Percentiles rank a stretch among this genome's conserved stretches.
These are phyloP conservation scores for Chymomyza costata DNA, from an alignment of 1,140 invertebrate genomes.

Conservation along the genomic window DNA sequence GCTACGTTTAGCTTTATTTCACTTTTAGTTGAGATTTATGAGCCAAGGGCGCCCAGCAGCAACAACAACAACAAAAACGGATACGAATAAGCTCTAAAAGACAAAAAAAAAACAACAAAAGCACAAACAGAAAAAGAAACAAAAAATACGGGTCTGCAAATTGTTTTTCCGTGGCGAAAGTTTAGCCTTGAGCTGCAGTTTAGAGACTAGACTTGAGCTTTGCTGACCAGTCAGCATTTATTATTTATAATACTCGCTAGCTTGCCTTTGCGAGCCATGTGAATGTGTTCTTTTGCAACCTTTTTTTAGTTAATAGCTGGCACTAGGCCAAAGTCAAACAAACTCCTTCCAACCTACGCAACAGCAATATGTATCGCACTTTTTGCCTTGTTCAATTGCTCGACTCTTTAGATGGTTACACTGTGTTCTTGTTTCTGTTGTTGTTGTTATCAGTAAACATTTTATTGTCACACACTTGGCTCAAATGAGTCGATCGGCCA, in stretches of 20 bases:
- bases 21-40: constrained; percentile 70
- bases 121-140: constrained; percentile 7
- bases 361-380: constrained; percentile 42
- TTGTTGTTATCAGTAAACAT: constrained; percentile 67
- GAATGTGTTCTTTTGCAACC: constrained; percentile 51
- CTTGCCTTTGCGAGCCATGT: constrained; percentile 54
- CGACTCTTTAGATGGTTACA: constrained; percentile 17
- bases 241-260: constrained; percentile 70
- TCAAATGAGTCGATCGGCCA: constrained; percentile 53
- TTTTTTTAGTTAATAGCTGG: constrained; percentile 70
- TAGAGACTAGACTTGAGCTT: no score
- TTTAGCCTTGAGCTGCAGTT: constrained; percentile 27
- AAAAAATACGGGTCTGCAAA: constrained; percentile 40
- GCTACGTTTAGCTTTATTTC: constrained; percentile 70
- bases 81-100: constrained; percentile 51
- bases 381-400: constrained; percentile 69
- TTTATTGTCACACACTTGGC: constrained; percentile 72
- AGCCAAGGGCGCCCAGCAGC: constrained; percentile 39
- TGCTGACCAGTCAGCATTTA: constrained; percentile 72
- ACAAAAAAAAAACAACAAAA: constrained; percentile 8
- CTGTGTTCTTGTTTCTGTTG: constrained; percentile 20
- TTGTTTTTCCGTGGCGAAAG: constrained; percentile 60
- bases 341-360: constrained; percentile 12
- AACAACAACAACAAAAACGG: no score
- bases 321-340: constrained; percentile 15